phyloP scores from a whole-genome alignment of 2,888 invertebrate genomes.

The Agelastica alni region DNA sequence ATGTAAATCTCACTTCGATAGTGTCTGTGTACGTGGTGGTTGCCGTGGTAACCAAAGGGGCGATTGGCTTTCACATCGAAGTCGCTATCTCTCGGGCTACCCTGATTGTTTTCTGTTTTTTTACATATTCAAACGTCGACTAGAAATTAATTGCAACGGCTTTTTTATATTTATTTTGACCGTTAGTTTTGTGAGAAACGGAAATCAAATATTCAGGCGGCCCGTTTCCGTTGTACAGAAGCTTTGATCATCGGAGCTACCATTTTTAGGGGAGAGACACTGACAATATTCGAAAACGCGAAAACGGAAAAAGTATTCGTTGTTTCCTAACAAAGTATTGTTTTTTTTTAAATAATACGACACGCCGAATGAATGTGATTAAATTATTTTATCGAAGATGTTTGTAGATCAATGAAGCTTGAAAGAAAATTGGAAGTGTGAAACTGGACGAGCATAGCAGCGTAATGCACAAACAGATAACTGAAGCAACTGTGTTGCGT shows the following conservation, averaged over 20 bases:
- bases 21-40: conserved; percentile 37
- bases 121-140: conserved; percentile 1
- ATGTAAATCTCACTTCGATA: conserved; percentile 19
- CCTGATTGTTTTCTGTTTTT: conserved; percentile 30
- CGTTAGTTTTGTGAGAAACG: not conserved
- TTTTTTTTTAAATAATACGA: too few relatives aligned
- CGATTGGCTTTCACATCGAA: conserved; percentile 26
- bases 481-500: too few relatives aligned
- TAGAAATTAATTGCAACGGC: not conserved
- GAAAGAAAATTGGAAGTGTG: conserved; percentile 2
- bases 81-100: conserved; percentile 12
- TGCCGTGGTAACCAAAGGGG: conserved; percentile 32
- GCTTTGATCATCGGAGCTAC: not conserved
- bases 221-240: conserved; percentile 1
- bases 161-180: not conserved
- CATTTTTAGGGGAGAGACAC: too few relatives aligned
- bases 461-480: too few relatives aligned
- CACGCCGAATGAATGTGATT: not conserved
- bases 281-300: too few relatives aligned
- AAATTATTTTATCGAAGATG: not conserved
- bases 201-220: not conserved
- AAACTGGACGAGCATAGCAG: not conserved
- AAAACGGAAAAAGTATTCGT: too few relatives aligned
- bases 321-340: too few relatives aligned
- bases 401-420: conserved; percentile 6